Conservation (phyloP, 2,797 vertebrate species). For the Rhabdophis nuchalis region DNA sequence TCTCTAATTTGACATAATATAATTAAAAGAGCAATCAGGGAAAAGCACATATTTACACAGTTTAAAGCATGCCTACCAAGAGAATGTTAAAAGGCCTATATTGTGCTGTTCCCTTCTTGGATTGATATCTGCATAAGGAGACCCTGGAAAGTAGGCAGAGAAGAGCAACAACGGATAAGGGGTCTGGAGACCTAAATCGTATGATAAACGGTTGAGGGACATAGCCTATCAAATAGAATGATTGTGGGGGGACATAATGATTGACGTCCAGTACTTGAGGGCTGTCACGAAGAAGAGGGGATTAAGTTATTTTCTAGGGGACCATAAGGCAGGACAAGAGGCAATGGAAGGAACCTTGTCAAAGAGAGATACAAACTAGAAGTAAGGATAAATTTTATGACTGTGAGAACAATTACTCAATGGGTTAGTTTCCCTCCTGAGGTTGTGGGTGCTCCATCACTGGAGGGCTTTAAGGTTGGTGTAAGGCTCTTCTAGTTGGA, state of each 20-base stretch:
- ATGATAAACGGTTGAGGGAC: not conserved
- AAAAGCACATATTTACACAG: not conserved
- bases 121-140: not conserved
- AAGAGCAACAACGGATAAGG: not conserved
- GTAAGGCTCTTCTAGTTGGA: not conserved
- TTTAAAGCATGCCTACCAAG: not conserved
- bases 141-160: not conserved
- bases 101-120: not conserved
- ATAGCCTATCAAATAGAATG: not conserved
- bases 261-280: not conserved
- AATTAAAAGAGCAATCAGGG: conserved; percentile 23
- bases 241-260: not conserved
- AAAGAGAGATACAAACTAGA: not conserved
- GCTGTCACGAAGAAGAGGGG: not conserved
- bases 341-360: not conserved
- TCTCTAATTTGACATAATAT: conserved; percentile 10
- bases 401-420: not conserved
- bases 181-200: not conserved
- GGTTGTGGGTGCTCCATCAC: not conserved
- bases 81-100: not conserved
- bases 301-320: not conserved
- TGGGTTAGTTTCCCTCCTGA: not conserved
- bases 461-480: not conserved
- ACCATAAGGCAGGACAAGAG: not conserved
- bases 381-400: not conserved